Percentiles rank a stretch among this genome's conserved stretches.
Conservation (phyloP, 2,888 invertebrate genomes). For the Amitus sp. region DNA sequence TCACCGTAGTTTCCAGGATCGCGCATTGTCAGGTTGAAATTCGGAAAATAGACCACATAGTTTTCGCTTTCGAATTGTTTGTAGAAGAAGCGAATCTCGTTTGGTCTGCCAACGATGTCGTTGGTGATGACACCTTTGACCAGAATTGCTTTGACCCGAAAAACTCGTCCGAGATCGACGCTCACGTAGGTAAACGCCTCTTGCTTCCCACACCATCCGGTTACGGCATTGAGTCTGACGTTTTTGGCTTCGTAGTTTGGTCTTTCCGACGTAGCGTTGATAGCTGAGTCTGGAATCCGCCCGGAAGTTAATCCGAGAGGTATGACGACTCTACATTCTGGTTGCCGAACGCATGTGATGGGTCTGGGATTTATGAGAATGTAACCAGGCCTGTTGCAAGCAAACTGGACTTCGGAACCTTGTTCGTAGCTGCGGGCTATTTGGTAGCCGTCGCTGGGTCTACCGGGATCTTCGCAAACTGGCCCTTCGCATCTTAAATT, state of each 20-base stretch:
- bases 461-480: slow-evolving; percentile 94
- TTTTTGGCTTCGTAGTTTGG: slow-evolving; percentile 93
- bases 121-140: slow-evolving; percentile 96
- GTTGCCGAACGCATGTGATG: slow-evolving; percentile 89
- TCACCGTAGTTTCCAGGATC: slow-evolving; percentile 98
- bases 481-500: slow-evolving; percentile 96
- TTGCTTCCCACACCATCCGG: slow-evolving; percentile 97
- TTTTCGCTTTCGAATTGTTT: slow-evolving; percentile 94
- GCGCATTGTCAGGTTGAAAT: slow-evolving; percentile 92
- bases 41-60: slow-evolving; percentile 96
- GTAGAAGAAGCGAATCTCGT: slow-evolving; percentile 96
- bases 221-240: slow-evolving; percentile 89
- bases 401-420: slow-evolving; percentile 90
- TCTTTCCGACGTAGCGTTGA: slow-evolving; percentile 93
- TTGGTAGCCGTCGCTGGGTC: slow-evolving; percentile 92
- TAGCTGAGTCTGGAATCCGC: slow-evolving; percentile 92
- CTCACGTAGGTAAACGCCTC: slow-evolving; percentile 96
- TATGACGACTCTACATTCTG: slow-evolving; percentile 92
- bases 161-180: slow-evolving; percentile 93
- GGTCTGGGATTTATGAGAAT: slow-evolving; percentile 91
- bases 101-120: slow-evolving; percentile 94
- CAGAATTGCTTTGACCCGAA: slow-evolving; percentile 89
- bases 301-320: slow-evolving; percentile 93
- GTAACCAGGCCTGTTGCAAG: slow-evolving; percentile 91
- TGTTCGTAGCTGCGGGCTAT: slow-evolving; percentile 86